Base-by-base conservation (phyloP, 1,140 invertebrate genomes). In the Drosophila nannoptera region DNA sequence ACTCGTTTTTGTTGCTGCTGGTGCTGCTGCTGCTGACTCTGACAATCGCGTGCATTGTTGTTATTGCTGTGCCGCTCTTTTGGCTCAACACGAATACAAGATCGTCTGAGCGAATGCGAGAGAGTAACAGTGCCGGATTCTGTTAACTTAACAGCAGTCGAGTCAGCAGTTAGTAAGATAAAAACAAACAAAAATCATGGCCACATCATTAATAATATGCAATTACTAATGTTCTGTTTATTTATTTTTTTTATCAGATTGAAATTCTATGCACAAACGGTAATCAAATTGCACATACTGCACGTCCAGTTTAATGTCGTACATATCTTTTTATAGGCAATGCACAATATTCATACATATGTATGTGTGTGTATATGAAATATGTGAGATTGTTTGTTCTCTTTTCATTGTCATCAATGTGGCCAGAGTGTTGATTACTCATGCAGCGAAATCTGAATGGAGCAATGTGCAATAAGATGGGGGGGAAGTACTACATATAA, bases 371-470 rank as follows among this genome's bases (percentile, higher is more conserved):
- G 74, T 78, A 78, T 64, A 40, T 75, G 77, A 22, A 22, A 22
- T 22, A 22, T 22, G 22, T 1, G 22, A 22, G 22, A 22, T 22
- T 22, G 22, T 22, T 22, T 22, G 46, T 69, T 42, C 63, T 9
- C 29, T 65, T 73, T 73, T 73, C 77, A 81, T 76, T 81, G 69
- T 77, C 70, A 77, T 77, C 69, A 33, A 49, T 69, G 36, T 58
- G 46, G 70, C 62, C 59, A 16, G 61, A 50, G 52, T 62, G 45
- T 69, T 55, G 63, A 77, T 81, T 82, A 81, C 73, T 81, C 78
- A 81, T 71, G 40, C 48, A 59, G 40, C 59, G 43, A 58, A 60
- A 53, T 40, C 42, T 63, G 43, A 53, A 59, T 50, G 55, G 31
- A 69, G 22, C 22, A 53, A 62, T 64, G 38, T 64, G 61, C 67